A percentile compares a stretch with the other conserved stretches of the same genome.
These are phyloP conservation scores for Ennomos quercinarius DNA, from an alignment of 2,888 invertebrate species.

Conservation along the genomic window DNA sequence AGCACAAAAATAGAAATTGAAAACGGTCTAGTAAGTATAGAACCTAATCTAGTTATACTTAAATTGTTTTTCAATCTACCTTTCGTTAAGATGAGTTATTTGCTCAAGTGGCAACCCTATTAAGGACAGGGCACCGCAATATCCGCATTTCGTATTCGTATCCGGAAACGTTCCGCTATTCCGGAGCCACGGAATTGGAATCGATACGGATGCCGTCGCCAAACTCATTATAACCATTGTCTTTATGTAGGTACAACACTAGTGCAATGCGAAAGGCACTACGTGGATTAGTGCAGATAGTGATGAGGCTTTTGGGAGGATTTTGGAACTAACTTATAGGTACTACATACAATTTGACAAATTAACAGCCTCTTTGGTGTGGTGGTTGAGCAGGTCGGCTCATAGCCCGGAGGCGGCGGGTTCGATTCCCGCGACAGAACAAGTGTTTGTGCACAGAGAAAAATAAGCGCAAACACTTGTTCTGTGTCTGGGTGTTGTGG, in stretches of 20 bases:
- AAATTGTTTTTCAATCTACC: no score
- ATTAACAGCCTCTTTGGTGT: no score
- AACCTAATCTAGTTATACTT: no score
- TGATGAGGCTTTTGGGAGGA: not conserved
- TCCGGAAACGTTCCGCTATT: slow-evolving; percentile 44
- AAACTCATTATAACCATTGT: slow-evolving; percentile 36
- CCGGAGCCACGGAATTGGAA: slow-evolving; percentile 48
- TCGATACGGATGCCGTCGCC: slow-evolving; percentile 36
- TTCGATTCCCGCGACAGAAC: no score
- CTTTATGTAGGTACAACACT: slow-evolving; percentile 21
- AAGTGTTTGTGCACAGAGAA: no score
- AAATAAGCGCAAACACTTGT: no score
- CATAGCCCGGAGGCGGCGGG: no score
- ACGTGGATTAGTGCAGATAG: not conserved
- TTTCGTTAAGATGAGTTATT: not conserved
- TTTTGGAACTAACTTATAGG: not conserved
- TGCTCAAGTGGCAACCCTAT: slow-evolving; percentile 32
- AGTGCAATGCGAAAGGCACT: slow-evolving; percentile 8
- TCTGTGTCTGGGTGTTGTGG: no score
- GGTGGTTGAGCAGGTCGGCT: no score
- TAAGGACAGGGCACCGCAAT: slow-evolving; percentile 48
- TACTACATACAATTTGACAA: no score
- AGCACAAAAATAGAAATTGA: no score
- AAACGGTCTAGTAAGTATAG: no score
- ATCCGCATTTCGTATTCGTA: slow-evolving; percentile 62